Evolutionary conservation across 1,140 invertebrate species (phyloP).

Genomic region (Drosophila kepulauana): DNA sequence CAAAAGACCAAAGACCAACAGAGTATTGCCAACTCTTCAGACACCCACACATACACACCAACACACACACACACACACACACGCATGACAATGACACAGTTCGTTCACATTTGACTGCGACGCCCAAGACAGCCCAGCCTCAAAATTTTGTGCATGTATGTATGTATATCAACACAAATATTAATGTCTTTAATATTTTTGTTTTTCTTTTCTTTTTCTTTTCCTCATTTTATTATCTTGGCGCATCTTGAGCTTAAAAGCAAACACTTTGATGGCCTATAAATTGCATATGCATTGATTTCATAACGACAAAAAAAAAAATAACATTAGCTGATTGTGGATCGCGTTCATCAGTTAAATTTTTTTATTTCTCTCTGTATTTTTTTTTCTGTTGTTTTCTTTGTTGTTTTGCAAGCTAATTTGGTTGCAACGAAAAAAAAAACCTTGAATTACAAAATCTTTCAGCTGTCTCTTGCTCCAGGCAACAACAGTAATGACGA

Average conservation of each 20-base stretch:
- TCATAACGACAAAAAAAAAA: constrained; percentile 20
- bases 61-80: constrained; percentile 5
- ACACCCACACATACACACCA: constrained; percentile 23
- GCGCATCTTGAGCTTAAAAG: constrained; percentile 28
- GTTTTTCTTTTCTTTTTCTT: not conserved
- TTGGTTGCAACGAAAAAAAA: constrained; percentile 65
- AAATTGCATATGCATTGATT: constrained; percentile 53
- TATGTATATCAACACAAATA: constrained; percentile 19
- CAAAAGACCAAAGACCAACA: constrained; percentile 18
- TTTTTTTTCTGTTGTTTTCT: constrained; percentile 29
- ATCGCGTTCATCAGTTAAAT: constrained; percentile 7
- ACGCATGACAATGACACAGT: constrained; percentile 49
- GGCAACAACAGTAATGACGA: constrained; percentile 33
- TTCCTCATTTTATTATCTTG: constrained; percentile 19
- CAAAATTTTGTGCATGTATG: constrained; percentile 28
- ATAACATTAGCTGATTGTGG: constrained; percentile 36
- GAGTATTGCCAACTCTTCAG: constrained; percentile 1
- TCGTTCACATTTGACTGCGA: constrained; percentile 52
- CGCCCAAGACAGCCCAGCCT: constrained; percentile 18
- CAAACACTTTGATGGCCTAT: constrained; percentile 35
- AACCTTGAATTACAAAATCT: constrained; percentile 82
- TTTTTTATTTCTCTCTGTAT: constrained; percentile 4
- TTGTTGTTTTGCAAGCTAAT: constrained; percentile 28
- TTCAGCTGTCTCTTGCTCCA: constrained; percentile 54
- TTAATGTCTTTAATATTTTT: constrained; percentile 11